A percentile compares a stretch with the other conserved stretches of the same genome.
Evolutionary conservation across 2,113 vertebrate genomes (phyloP).

Genomic region (Syngnathus typhle): DNA sequence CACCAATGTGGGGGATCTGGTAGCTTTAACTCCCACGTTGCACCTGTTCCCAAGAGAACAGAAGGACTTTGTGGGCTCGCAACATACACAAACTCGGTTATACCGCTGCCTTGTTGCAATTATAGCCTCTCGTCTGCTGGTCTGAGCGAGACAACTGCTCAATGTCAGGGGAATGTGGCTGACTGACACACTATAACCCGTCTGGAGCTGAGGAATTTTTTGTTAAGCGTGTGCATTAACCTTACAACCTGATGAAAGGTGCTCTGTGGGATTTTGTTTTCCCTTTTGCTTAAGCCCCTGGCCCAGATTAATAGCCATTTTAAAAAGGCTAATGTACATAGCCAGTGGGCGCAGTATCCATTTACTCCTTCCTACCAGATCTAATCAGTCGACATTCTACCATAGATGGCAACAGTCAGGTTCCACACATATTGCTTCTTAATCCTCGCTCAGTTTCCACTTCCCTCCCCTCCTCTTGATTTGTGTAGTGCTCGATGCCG

Average conservation of each 20-base stretch:
- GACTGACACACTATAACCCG: conserved; percentile 44
- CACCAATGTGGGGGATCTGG: conserved; percentile 39
- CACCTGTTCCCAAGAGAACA: conserved; percentile 68
- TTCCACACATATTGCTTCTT: conserved; percentile 11
- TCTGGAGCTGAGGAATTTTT: conserved; percentile 15
- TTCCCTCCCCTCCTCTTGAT: conserved; percentile 31
- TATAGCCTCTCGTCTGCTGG: conserved; percentile 60
- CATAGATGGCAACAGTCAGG: conserved; percentile 28
- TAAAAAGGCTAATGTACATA: conserved; percentile 45
- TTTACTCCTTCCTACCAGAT: conserved; percentile 20
- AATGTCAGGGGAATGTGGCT: conserved; percentile 28
- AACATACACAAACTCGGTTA: conserved; percentile 46
- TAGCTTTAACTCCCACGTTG: conserved; percentile 63
- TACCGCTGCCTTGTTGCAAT: conserved; percentile 48
- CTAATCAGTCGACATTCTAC: conserved; percentile 44
- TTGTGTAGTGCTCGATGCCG: conserved; percentile 40
- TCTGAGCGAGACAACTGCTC: conserved; percentile 53
- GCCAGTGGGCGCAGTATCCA: conserved; percentile 14
- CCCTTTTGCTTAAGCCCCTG: conserved; percentile 33
- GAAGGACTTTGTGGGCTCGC: conserved; percentile 60
- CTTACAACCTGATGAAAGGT: conserved; percentile 31
- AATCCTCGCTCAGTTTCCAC: conserved; percentile 7
- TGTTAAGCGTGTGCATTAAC: conserved; percentile 30
- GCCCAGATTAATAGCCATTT: conserved; percentile 50
- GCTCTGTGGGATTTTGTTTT: conserved; percentile 36